Evolutionary conservation across 2,113 vertebrate genomes (phyloP).

Genomic region (Leuciscus idus): DNA sequence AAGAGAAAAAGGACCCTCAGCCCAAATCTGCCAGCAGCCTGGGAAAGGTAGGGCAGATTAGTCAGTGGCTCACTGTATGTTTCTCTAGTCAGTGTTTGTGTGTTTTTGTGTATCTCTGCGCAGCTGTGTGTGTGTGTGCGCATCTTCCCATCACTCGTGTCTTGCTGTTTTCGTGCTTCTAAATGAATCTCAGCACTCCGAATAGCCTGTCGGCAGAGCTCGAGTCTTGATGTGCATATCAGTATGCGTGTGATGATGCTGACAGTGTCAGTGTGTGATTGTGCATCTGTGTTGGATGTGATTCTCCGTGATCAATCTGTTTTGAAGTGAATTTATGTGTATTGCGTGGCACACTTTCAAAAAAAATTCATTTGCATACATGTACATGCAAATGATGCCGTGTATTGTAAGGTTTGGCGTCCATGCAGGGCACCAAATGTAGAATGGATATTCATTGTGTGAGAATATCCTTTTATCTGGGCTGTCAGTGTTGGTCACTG

Average conservation of each 20-base stretch:
- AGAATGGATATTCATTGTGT: conserved; percentile 10
- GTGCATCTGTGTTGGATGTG: conserved; percentile 20
- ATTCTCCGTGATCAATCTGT: background rate
- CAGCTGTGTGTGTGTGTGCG: background rate
- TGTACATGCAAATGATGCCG: conserved; percentile 38
- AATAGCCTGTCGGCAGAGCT: background rate
- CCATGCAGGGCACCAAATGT: background rate
- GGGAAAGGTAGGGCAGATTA: conserved; percentile 69
- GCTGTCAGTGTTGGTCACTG: conserved; percentile 25
- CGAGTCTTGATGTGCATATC: background rate
- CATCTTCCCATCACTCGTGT: background rate
- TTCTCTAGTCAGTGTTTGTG: conserved; percentile 13
- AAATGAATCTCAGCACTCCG: background rate
- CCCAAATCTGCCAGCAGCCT: conserved; percentile 54
- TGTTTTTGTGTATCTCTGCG: conserved; percentile 2
- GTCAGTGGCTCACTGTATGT: conserved; percentile 9
- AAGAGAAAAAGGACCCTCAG: conserved; percentile 68
- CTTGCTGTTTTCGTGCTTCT: conserved; percentile 12
- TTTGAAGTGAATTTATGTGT: background rate
- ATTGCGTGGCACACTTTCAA: background rate
- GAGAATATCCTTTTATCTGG: conserved; percentile 15
- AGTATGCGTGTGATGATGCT: background rate
- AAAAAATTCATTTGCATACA: background rate
- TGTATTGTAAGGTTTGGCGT: conserved; percentile 8
- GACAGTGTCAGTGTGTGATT: conserved; percentile 12